Conservation (phyloP, 2,113 vertebrate genomes). For the Lepus americanus region DNA sequence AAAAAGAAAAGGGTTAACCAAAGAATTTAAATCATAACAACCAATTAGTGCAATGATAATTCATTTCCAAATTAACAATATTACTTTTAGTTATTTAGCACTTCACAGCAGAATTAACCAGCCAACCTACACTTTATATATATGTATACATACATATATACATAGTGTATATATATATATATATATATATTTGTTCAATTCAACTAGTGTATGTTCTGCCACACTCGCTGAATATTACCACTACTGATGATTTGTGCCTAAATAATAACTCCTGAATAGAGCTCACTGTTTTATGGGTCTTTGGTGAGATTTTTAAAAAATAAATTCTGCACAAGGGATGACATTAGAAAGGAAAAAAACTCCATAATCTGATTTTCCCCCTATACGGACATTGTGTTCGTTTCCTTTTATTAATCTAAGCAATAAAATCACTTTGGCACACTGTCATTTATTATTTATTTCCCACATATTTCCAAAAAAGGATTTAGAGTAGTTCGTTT, state of each 20-base stretch:
- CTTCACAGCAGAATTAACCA: constrained; percentile 25
- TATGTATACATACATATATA: neutral
- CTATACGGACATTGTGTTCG: neutral
- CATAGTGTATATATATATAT: too few relatives aligned
- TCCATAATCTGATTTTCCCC: constrained; percentile 45
- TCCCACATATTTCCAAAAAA: constrained; percentile 47
- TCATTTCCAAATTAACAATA: constrained; percentile 30
- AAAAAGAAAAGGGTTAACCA: constrained; percentile 8
- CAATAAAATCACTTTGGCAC: constrained; percentile 70
- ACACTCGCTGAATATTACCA: constrained; percentile 17
- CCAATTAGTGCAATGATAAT: constrained; percentile 1
- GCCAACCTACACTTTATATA: constrained; percentile 28
- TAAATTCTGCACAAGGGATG: constrained; percentile 69
- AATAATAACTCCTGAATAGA: constrained; percentile 74
- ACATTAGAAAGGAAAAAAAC: constrained; percentile 56
- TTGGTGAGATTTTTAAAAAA: constrained; percentile 74
- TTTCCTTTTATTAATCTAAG: constrained; percentile 71
- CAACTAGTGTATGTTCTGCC: neutral
- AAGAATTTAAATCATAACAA: constrained; percentile 61
- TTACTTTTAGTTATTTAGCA: constrained; percentile 46
- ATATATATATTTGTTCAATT: constrained; percentile 62
- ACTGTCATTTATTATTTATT: constrained; percentile 74
- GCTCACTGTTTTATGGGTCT: constrained; percentile 73
- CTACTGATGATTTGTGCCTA: constrained; percentile 67
- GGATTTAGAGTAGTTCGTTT: constrained; percentile 50